A percentile compares a stretch with the other conserved stretches of the same genome.
phyloP scores from a whole-genome alignment of 2,797 vertebrate species.

The Crenichthys baileyi region DNA sequence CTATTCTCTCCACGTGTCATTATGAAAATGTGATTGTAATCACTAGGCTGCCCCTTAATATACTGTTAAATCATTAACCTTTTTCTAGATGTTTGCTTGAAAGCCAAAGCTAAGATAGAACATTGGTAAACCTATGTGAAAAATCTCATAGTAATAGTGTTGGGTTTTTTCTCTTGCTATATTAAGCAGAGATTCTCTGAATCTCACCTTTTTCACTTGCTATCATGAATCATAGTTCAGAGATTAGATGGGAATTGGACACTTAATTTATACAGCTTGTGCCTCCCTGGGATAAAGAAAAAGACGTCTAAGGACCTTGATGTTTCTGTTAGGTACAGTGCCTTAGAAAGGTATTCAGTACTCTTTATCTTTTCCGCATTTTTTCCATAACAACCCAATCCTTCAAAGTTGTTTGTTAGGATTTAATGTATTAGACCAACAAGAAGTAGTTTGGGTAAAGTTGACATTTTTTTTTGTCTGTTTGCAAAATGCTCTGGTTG shows the following conservation, averaged over 20 bases:
- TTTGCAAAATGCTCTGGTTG: too few relatives aligned
- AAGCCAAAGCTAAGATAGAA: constrained; percentile 5
- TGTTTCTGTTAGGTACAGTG: neutral
- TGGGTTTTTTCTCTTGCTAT: neutral
- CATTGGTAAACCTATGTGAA: neutral
- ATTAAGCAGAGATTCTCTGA: constrained; percentile 3
- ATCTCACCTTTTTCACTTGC: constrained; percentile 25
- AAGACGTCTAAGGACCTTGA: neutral
- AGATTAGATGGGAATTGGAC: constrained; percentile 9
- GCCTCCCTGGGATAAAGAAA: neutral
- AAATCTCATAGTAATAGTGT: constrained; percentile 14
- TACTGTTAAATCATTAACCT: too few relatives aligned
- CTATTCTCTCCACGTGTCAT: constrained; percentile 32
- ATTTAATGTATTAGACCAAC: neutral
- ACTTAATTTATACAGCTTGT: constrained; percentile 24
- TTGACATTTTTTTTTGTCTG: neutral
- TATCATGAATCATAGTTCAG: constrained; percentile 36
- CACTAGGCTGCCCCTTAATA: neutral
- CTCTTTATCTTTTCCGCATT: too few relatives aligned
- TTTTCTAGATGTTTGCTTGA: neutral
- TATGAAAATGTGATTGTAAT: constrained; percentile 21
- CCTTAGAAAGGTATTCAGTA: too few relatives aligned
- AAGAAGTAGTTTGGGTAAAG: neutral
- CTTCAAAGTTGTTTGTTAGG: too few relatives aligned
- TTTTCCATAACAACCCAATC: too few relatives aligned